A percentile compares a stretch with the other conserved stretches of the same genome.
phyloP scores from a whole-genome alignment of 1,140 invertebrate genomes.

The Megathymus violae region DNA sequence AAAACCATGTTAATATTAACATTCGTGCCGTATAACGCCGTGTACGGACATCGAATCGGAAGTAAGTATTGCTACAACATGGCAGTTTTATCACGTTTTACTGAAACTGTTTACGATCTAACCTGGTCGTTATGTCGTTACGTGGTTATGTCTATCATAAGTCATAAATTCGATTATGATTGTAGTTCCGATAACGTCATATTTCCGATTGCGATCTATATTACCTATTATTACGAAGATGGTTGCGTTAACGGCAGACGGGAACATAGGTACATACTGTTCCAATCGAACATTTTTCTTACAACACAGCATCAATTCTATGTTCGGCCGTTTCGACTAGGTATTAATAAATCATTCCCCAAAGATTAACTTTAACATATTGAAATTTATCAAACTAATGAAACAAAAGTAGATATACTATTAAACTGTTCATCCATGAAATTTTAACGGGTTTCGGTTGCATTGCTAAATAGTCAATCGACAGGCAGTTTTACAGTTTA shows the following conservation, averaged over 20 bases:
- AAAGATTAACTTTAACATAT: no score
- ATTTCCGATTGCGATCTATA: slow-evolving; percentile 20
- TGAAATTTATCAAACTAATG: no score
- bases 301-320: no score
- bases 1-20: slow-evolving; percentile 10
- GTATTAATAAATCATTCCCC: no score
- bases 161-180: slow-evolving; percentile 39
- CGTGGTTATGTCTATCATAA: slow-evolving; percentile 35
- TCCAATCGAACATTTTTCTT: no score
- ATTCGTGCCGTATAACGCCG: slow-evolving; percentile 21
- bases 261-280: no score
- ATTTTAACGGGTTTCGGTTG: no score
- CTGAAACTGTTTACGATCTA: slow-evolving; percentile 41
- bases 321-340: no score
- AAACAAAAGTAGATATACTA: no score
- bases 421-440: no score
- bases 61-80: slow-evolving; percentile 38
- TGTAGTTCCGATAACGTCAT: slow-evolving; percentile 30
- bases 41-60: slow-evolving; percentile 26
- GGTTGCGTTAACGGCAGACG: not conserved
- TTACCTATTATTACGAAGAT: slow-evolving; percentile 16
- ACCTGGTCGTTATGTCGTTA: slow-evolving; percentile 42
- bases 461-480: no score
- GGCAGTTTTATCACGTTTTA: slow-evolving; percentile 38
- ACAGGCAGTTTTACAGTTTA: no score